Evolutionary conservation across 2,113 vertebrate genomes (phyloP).

Genomic region (Thamnophis sirtalis): DNA sequence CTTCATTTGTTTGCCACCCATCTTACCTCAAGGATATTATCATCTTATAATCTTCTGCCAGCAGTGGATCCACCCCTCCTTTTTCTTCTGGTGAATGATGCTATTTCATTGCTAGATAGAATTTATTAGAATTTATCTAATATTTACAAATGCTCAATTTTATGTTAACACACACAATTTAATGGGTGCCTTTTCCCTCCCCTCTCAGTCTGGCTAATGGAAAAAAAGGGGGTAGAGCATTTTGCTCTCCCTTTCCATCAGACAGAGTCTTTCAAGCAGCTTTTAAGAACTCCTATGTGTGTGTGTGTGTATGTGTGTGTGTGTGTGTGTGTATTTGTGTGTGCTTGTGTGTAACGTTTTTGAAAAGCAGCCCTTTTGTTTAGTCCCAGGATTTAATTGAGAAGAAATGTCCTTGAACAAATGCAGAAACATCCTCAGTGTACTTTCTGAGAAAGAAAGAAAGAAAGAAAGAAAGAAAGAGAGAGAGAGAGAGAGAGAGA

Average conservation of each 20-base stretch:
- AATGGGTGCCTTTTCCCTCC: neutral
- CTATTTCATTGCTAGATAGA: neutral
- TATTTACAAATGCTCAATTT: neutral
- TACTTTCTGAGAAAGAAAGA: constrained; percentile 10
- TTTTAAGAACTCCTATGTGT: neutral
- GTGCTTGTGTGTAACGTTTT: neutral
- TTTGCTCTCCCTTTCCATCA: neutral
- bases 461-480: neutral
- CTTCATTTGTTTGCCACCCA: neutral
- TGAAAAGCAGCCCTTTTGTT: constrained; percentile 45
- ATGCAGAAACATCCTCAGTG: constrained; percentile 13
- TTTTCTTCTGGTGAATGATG: neutral
- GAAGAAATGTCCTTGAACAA: constrained; percentile 50
- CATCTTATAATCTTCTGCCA: neutral
- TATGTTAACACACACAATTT: fast-evolving
- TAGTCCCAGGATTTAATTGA: constrained; percentile 44
- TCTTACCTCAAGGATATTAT: neutral
- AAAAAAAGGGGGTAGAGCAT: neutral
- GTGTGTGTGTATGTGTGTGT: neutral
- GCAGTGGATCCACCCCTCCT: neutral
- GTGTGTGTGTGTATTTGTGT: no score
- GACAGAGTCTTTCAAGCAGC: neutral
- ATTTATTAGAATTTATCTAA: neutral
- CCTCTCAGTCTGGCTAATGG: neutral
- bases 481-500: neutral